phyloP scores from a whole-genome alignment of 2,888 invertebrate genomes.

The Agrilus mali region DNA sequence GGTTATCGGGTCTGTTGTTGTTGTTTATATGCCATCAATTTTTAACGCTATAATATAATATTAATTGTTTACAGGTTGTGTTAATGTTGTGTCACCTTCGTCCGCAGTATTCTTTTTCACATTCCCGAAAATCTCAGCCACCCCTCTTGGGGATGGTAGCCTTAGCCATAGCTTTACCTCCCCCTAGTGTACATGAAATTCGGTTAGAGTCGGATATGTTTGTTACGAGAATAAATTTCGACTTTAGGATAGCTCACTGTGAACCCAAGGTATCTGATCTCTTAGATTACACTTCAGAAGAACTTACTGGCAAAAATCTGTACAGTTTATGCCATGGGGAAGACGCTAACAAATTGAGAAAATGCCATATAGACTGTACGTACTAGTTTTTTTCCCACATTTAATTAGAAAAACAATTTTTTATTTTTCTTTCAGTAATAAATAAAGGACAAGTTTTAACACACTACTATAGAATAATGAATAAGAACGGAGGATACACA shows the following conservation, averaged over 20 bases:
- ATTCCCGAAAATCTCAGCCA: conserved; percentile 77
- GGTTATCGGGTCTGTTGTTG: conserved; percentile 75
- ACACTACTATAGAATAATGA: conserved; percentile 92
- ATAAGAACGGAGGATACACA: conserved; percentile 90
- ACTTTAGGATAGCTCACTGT: conserved; percentile 93
- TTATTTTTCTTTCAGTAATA: conserved; percentile 58
- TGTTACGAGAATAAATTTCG: conserved; percentile 89
- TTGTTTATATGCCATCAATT: background rate
- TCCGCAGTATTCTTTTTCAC: conserved; percentile 86
- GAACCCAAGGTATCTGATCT: conserved; percentile 93
- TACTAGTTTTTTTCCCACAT: conserved; percentile 3
- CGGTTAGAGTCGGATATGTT: conserved; percentile 92
- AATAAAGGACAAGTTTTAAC: conserved; percentile 94
- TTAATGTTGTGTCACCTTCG: conserved; percentile 82
- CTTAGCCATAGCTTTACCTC: conserved; percentile 89
- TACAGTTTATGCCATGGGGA: conserved; percentile 93
- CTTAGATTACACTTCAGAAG: conserved; percentile 86
- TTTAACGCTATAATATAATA: background rate
- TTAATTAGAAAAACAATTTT: conserved; percentile 15
- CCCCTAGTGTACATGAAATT: conserved; percentile 94
- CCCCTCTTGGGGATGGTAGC: conserved; percentile 89
- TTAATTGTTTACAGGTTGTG: conserved; percentile 61
- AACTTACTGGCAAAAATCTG: conserved; percentile 84
- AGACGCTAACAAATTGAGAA: conserved; percentile 85
- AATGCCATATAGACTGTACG: conserved; percentile 87